These are phyloP conservation scores for Parambassis ranga DNA, from an alignment of 2,797 vertebrate genomes.

Conservation along the genomic window DNA sequence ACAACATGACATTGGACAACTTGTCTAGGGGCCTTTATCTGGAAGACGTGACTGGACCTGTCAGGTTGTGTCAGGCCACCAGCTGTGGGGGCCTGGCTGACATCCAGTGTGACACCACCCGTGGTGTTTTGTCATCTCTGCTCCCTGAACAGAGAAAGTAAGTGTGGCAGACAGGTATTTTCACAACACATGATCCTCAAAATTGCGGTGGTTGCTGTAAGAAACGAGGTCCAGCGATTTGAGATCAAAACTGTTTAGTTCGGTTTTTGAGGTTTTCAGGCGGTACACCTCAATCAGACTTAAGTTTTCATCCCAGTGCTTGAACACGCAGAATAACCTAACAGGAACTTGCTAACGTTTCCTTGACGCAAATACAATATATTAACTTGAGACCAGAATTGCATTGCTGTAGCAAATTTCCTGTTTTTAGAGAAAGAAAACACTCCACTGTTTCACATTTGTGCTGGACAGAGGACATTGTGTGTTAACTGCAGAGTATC, in stretches of 20 bases:
- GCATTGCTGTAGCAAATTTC: constrained; percentile 1
- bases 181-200: constrained; percentile 72
- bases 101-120: constrained; percentile 78
- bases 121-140: constrained; percentile 78
- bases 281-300: constrained; percentile 17
- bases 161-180: constrained; percentile 75
- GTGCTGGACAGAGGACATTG: constrained; percentile 17
- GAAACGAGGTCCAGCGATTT: constrained; percentile 13
- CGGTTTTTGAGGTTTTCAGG: background rate
- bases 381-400: constrained; percentile 3
- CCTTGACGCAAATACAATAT: constrained; percentile 13
- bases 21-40: constrained; percentile 70
- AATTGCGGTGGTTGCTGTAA: constrained; percentile 22
- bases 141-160: constrained; percentile 56
- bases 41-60: constrained; percentile 74
- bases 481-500: constrained; percentile 6
- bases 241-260: constrained; percentile 16
- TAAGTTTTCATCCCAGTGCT: background rate
- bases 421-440: constrained; percentile 1
- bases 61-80: constrained; percentile 75
- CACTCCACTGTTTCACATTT: background rate
- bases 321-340: constrained; percentile 1
- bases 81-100: constrained; percentile 71
- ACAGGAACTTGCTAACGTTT: constrained; percentile 6
- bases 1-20: constrained; percentile 78